Conservation (phyloP, 2,888 invertebrate genomes). For the Agriotes lineatus region DNA sequence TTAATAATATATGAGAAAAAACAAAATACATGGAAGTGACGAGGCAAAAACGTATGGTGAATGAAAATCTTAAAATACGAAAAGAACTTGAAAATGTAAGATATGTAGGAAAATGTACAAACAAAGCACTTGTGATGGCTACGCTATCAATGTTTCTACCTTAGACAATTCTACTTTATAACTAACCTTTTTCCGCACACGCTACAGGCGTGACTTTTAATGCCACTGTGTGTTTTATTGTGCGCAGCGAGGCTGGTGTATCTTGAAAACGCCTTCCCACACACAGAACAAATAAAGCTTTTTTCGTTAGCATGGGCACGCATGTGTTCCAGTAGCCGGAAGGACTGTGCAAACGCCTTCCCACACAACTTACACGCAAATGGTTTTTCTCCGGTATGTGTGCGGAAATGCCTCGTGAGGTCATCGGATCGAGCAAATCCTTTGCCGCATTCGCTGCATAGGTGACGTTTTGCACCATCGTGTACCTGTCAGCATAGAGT, state of each 20-base stretch:
- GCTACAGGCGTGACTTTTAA: conserved; percentile 62
- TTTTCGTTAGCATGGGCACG: conserved; percentile 64
- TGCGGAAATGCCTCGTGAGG: conserved; percentile 61
- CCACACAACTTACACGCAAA: conserved; percentile 64
- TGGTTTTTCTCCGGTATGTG: conserved; percentile 65
- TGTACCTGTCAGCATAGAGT: conserved; percentile 53
- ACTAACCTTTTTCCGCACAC: conserved; percentile 64
- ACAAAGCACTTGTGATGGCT: no score
- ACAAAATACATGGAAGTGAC: no score
- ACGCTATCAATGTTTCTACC: no score
- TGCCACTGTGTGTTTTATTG: conserved; percentile 62
- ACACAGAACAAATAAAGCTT: conserved; percentile 62
- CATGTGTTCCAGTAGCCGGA: conserved; percentile 63
- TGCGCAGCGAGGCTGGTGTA: conserved; percentile 63
- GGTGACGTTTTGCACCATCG: conserved; percentile 60
- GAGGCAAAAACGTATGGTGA: no score
- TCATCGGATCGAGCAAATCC: conserved; percentile 64
- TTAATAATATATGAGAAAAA: no score
- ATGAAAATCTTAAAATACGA: no score
- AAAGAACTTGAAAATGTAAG: no score
- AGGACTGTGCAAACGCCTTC: conserved; percentile 62
- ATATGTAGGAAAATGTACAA: no score
- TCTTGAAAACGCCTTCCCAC: conserved; percentile 64
- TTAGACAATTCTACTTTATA: not conserved
- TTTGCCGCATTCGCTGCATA: conserved; percentile 65